Base-by-base conservation (phyloP, 2,113 vertebrate genomes). In the Ceyx melanurus region DNA sequence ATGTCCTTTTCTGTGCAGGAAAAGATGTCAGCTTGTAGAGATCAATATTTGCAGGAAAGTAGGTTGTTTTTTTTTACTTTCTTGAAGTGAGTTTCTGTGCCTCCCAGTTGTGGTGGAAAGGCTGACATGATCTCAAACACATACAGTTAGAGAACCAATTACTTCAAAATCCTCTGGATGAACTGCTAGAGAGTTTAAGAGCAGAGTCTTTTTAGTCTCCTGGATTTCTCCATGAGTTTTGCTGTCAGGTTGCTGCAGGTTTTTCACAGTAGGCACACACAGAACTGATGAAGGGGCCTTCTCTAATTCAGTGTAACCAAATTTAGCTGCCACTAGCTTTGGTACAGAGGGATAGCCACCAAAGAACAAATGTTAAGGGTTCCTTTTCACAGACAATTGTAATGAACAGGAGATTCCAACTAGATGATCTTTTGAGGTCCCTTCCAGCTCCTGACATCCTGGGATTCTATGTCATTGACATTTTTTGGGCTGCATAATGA, bases 121-220 rank as follows among this genome's bases (percentile, higher is more conserved):
- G 15, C 61, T 26, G 6, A 57, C 3, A 1, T 28, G 25, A n/a
- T 70, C 25, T 10, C 6, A 51, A 93, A 56, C 8, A 22, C 20
- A 18, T 81, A 50, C 14, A 56, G 79, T 25, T 67, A 74, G 33
- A 75, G 53, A 51, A 21, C 15, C 50, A 35, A 23, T 62, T 33
- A 35, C 62, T 45, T 73, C 67, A 51, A 86, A 81, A 62, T 33
- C 58, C 11, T 0, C 0, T 40, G 48, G 0, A 37, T 37, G 35
- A 37, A 37, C 35, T 50, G 18, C 25, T 37, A 10, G 13, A 33
- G 62, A 37, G 37, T 53, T 13, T 65, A 35, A 26, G 48, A 18
- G n/a, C n/a, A 65, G 67, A 73, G n/a, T 9, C 29, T 73, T 82
- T 88, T 88, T 61, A 86, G 26, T 77, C 23, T 50, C 6, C 18